Evolutionary conservation across 2,797 vertebrate genomes (phyloP), one percentile per base, ranked within the genome.

Genomic region (Leuciscus waleckii): DNA sequence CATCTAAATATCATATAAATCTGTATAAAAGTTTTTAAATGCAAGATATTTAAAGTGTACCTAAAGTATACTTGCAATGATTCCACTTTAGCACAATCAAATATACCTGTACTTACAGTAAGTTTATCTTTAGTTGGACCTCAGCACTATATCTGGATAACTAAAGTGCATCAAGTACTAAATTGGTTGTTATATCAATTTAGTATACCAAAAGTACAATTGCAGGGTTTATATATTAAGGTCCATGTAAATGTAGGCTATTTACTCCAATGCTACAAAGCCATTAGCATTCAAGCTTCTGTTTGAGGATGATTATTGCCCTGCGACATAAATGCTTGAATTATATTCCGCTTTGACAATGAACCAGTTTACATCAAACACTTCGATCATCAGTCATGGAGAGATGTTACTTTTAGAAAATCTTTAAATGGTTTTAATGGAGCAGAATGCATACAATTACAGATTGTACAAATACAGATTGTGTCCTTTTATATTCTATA

Each of bases 291-390:
- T 74, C 43, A 65, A 16, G 26, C 71, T 79, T 81, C 63, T 70
- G 29, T 80, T 84, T 21, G 61, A 26, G 5, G 65, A 32, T 84
- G 71, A 87, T 81, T 87, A 81, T 87, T 68, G 84, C 39, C 69
- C 84, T 83, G 78, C 9, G 37, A 71, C 75, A 80, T 61, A 73
- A 43, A 84, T 56, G 70, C 32, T 77, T 73, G 56, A 86, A 80
- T 84, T 35, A 74, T 81, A 77, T 83, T 70, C 41, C 37, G 41
- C 81, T 80, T 83, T 82, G 74, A 56, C 51, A 77, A 54, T 68
- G 68, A 75, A 65, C 58, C 61, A 75, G 56, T 74, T 54, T 63
- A 49, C n/a, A 70, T 43, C 43, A 77, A 69, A 63, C 76, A 76
- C 74, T 78, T n/a, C 51, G 86, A 80, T 69, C n/a, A 39, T 41